phyloP scores from a whole-genome alignment of 2,797 vertebrate genomes.

The Anisognathus igniventris region DNA sequence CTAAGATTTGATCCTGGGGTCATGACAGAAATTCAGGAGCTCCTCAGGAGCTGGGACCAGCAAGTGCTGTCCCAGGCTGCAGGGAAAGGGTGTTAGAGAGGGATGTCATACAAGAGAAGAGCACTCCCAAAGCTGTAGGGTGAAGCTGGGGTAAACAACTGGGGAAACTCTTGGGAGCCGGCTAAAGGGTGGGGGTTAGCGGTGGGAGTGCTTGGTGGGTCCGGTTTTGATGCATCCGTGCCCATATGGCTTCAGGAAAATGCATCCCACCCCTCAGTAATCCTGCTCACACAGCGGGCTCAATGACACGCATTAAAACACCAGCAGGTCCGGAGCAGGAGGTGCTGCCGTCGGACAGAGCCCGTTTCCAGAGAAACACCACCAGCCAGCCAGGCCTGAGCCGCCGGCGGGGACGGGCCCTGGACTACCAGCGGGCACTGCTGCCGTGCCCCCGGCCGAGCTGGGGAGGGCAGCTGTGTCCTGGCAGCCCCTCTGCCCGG shows the following conservation, averaged over 20 bases:
- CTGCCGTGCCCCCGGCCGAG: neutral
- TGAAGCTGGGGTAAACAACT: accelerated
- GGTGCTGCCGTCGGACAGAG: neutral
- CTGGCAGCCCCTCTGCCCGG: neutral
- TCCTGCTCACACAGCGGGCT: neutral
- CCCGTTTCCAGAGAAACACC: neutral
- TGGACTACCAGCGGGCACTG: neutral
- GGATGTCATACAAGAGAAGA: neutral
- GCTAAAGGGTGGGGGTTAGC: neutral
- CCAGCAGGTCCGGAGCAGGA: neutral
- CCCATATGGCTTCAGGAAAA: neutral
- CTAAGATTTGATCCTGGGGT: neutral
- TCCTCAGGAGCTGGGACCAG: neutral
- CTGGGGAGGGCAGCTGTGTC: neutral
- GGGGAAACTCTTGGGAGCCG: neutral
- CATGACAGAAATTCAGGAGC: neutral
- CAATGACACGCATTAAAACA: neutral
- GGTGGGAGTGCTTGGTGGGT: accelerated
- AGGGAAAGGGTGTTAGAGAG: neutral
- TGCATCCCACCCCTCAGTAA: neutral
- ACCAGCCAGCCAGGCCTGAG: neutral
- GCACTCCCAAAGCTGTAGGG: neutral
- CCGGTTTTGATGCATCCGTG: neutral
- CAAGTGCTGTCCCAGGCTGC: neutral
- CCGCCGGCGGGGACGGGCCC: neutral